Evolutionary conservation across 2,113 vertebrate species (phyloP), one percentile per base, ranked within the genome.

Genomic region (Sterna hirundo): DNA sequence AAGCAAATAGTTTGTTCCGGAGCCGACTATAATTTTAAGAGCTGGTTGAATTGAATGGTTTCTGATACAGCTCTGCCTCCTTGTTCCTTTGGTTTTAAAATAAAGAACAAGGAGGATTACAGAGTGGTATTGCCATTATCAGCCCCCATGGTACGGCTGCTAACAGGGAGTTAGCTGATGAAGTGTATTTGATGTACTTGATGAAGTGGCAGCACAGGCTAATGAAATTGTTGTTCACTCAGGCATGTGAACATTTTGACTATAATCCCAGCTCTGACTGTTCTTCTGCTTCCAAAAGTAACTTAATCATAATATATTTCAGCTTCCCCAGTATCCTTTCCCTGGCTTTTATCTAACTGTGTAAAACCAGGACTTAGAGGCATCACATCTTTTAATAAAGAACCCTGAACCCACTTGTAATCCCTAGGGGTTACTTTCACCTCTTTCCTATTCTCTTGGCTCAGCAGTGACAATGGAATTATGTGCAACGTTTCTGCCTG

Each of bases 111-210:
- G 74, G 25, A 94, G 7, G 7, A 16, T 69, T 76, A 72, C 42
- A 62, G 74, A 71, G 30, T 69, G 25, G 27, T 83, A 76, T 61
- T 90, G 40, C 27, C 19, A 30, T 4, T 3, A 82, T 69, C 65
- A 91, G 26, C 11, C 46, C n/a, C 40, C 30, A 38, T 72, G 49
- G 13, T 81, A 75, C 0, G 0, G n/a, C 49, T 78, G 47, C 36
- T 93, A 94, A 82, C 77, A 68, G 22, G 60, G 60, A 92, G 29
- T n/a, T 42, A 71, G 61, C 30, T 93, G 66, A 83, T 77, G 70
- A 96, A 95, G 66, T 94, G 84, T 62, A 69, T 62, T 83, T 84
- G 93, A 83, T 72, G 15, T 64, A 76, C 27, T 47, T 71, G 82
- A 83, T 85, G 90, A 96, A 82, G 70, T 74, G 82, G 66, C 55